Percentiles rank a stretch among this genome's conserved stretches.
Conservation (phyloP, 1,140 invertebrate genomes). For the Micrasema longulum region DNA sequence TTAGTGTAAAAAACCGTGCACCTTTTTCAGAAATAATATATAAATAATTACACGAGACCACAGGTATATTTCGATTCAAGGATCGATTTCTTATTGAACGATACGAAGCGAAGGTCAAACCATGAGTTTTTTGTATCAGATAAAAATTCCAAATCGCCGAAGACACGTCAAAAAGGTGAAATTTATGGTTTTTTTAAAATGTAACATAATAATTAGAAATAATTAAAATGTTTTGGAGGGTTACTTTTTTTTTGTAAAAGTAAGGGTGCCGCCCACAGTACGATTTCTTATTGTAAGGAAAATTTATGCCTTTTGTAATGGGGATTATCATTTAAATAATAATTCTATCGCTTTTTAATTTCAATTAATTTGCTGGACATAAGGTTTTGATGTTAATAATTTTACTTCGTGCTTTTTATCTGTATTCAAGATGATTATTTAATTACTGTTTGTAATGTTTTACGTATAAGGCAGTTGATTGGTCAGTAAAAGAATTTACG, state of each 20-base stretch:
- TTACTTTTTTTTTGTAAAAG: constrained; percentile 44
- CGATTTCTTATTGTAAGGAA: constrained; percentile 8
- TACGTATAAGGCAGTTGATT: no score
- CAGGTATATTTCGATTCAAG: constrained; percentile 16
- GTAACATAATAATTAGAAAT: constrained; percentile 56
- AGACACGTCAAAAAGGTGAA: constrained; percentile 41
- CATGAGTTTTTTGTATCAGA: constrained; percentile 2
- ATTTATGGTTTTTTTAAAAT: constrained; percentile 54
- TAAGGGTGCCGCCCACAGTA: constrained; percentile 42
- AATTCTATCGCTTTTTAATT: constrained; percentile 11
- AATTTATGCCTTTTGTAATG: constrained; percentile 3
- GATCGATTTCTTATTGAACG: constrained; percentile 11
- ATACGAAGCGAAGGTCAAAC: constrained; percentile 13
- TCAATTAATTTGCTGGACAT: no score
- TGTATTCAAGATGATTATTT: no score
- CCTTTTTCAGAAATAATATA: constrained; percentile 18
- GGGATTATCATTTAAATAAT: no score
- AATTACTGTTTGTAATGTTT: no score
- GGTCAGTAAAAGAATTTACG: no score
- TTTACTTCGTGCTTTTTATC: no score
- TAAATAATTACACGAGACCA: constrained; percentile 41
- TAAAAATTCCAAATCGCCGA: neutral
- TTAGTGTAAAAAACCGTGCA: neutral
- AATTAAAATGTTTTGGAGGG: constrained; percentile 54
- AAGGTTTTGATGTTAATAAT: no score